A percentile compares a stretch with the other conserved stretches of the same genome.
These are phyloP conservation scores for Tadarida brasiliensis DNA, from an alignment of 2,797 vertebrate genomes.

Conservation along the genomic window DNA sequence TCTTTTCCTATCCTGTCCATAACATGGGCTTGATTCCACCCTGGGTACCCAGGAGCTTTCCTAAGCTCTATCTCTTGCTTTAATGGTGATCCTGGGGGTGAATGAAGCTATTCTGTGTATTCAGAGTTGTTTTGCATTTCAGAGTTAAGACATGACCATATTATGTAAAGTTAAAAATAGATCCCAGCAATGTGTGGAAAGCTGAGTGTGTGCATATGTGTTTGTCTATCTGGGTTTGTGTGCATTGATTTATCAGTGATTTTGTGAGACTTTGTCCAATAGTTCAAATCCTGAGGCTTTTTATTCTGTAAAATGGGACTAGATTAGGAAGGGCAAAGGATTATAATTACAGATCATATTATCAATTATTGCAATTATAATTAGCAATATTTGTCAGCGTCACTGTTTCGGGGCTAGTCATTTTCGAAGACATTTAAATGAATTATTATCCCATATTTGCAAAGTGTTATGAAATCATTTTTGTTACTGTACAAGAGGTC, in stretches of 20 bases:
- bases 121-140: slow-evolving; percentile 30
- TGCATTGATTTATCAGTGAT: slow-evolving; percentile 10
- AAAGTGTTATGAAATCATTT: slow-evolving; percentile 49
- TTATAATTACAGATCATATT: slow-evolving; percentile 29
- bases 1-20: neutral
- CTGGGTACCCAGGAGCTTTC: neutral
- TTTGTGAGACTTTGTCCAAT: neutral
- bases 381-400: slow-evolving; percentile 23
- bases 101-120: neutral
- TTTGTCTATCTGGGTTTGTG: neutral
- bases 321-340: neutral
- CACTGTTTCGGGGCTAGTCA: neutral
- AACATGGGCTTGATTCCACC: neutral
- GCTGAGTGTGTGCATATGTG: neutral
- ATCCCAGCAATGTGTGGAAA: neutral
- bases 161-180: slow-evolving; percentile 40
- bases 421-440: slow-evolving; percentile 23
- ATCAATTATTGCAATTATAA: slow-evolving; percentile 16
- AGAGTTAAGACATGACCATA: neutral
- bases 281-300: slow-evolving; percentile 37
- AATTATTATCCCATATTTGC: slow-evolving; percentile 10
- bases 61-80: neutral
- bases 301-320: neutral
- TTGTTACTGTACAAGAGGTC: neutral
- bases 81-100: neutral